Base-by-base conservation (phyloP, 2,797 vertebrate species). In the Notamacropus eugenii region DNA sequence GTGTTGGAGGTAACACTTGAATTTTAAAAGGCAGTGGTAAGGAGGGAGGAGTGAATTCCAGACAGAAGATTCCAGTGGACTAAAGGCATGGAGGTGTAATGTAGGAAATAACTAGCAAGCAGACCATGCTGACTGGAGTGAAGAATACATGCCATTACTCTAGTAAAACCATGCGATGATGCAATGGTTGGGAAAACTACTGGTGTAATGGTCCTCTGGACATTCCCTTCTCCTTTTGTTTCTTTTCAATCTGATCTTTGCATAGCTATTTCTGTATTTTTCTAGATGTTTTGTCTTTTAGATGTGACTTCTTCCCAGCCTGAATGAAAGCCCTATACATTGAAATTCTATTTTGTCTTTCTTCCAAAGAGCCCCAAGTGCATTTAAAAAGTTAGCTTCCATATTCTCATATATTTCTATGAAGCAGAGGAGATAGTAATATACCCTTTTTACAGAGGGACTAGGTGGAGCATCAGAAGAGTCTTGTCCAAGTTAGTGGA, bases 331-430 rank as follows among this genome's bases (percentile, higher is more conserved):
- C 6, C 34, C 31, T n/a, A 74, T 74, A 10, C 67, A 8, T 40
- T 74, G 12, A 74, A 40, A 40, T 74, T 74, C n/a, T 40, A 58
- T 58, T 28, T 28, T 40, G 67, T 40, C 19, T 74, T n/a, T 92
- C 10, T 94, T 46, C 54, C 28, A 31, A 55, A 46, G 52, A 95
- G 54, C 52, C 34, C 57, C 54, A 93, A 57, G 40, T 93, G 95
- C n/a, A 90, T 92, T 74, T 57, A 59, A 54, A 52, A 55, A 87
- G 14, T 27, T 62, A 54, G 40, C 57, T 91, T n/a, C 54, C 62
- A 94, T 91, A 90, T 92, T 93, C n/a, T 93, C 74, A 82, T 22
- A 28, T 11, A 58, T 92, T 96, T 59, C 87, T 97, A 22, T 91
- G 87, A 96, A 57, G 93, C 14, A 52, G 40, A 54, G 50, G 93